These are phyloP conservation scores for Odontesthes bonariensis DNA, from an alignment of 2,113 vertebrate genomes.

Conservation along the genomic window DNA sequence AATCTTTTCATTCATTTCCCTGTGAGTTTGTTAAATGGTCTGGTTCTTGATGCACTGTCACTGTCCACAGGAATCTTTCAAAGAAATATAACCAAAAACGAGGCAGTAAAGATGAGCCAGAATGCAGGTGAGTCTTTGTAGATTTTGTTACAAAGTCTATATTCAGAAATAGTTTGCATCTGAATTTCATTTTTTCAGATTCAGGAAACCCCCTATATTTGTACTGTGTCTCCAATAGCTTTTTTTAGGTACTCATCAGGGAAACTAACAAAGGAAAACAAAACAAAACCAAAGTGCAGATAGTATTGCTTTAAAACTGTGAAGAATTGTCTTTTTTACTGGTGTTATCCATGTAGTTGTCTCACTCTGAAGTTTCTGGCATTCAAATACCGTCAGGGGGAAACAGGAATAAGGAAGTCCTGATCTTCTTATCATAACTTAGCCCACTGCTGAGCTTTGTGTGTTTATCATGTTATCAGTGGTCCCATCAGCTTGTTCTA, in stretches of 20 bases:
- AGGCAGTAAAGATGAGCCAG: slow-evolving; percentile 88
- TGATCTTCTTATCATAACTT: slow-evolving; percentile 42
- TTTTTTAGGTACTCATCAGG: neutral
- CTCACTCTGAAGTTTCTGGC: neutral
- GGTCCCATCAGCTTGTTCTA: slow-evolving; percentile 30
- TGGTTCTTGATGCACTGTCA: slow-evolving; percentile 19
- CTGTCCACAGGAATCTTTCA: slow-evolving; percentile 85
- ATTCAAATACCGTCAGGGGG: slow-evolving; percentile 56
- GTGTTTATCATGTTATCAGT: slow-evolving; percentile 48
- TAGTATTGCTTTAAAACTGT: neutral
- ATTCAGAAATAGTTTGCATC: neutral
- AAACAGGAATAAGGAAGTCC: slow-evolving; percentile 64
- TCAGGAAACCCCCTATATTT: neutral
- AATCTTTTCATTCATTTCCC: neutral
- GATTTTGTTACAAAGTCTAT: neutral
- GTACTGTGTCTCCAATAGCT: neutral
- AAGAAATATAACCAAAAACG: slow-evolving; percentile 91
- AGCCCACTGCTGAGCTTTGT: slow-evolving; percentile 12
- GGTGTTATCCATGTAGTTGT: neutral
- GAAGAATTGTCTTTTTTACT: neutral
- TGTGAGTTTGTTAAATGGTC: neutral
- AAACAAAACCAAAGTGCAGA: neutral
- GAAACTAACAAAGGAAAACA: neutral
- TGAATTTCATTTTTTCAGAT: neutral
- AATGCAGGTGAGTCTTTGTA: slow-evolving; percentile 84